Percentiles rank a stretch among this genome's conserved stretches.
Evolutionary conservation across 2,888 invertebrate genomes (phyloP).

Genomic region (Halocaridina rubra): DNA sequence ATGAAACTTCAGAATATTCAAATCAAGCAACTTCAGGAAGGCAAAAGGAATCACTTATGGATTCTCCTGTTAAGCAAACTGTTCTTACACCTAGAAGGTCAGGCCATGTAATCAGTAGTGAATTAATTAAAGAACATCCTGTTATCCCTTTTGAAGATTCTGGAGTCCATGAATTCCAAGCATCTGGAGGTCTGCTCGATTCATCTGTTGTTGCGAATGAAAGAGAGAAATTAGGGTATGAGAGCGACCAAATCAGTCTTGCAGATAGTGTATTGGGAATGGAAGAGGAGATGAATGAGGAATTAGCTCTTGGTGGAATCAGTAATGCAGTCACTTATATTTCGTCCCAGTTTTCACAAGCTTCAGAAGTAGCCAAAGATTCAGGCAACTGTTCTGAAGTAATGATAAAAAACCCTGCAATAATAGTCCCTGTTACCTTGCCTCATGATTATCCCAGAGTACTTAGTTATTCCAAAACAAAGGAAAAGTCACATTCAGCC

Average conservation of each 20-base stretch:
- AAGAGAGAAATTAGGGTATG: neutral
- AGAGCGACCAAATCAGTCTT: neutral
- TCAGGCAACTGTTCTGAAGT: neutral
- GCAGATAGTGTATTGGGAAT: conserved; percentile 11
- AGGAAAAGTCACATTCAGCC: neutral
- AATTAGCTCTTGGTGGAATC: neutral
- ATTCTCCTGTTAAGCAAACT: too few relatives aligned
- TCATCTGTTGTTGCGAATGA: neutral
- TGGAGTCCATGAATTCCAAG: neutral
- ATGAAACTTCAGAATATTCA: too few relatives aligned
- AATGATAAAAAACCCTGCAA: neutral
- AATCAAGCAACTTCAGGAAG: too few relatives aligned
- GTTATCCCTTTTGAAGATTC: conserved; percentile 12
- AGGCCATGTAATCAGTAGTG: neutral
- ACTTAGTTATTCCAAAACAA: conserved; percentile 1
- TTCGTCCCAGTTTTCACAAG: neutral
- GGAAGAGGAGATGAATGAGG: neutral
- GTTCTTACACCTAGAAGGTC: too few relatives aligned
- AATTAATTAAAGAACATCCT: neutral
- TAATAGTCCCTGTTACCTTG: neutral
- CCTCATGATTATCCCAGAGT: conserved; percentile 24
- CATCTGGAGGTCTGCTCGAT: neutral
- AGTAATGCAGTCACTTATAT: neutral
- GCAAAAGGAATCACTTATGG: too few relatives aligned
- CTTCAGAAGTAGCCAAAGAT: neutral